Percentiles rank a stretch among this genome's conserved stretches.
These are phyloP conservation scores for Homarus gammarus DNA, from an alignment of 2,888 invertebrate genomes.

Conservation along the genomic window DNA sequence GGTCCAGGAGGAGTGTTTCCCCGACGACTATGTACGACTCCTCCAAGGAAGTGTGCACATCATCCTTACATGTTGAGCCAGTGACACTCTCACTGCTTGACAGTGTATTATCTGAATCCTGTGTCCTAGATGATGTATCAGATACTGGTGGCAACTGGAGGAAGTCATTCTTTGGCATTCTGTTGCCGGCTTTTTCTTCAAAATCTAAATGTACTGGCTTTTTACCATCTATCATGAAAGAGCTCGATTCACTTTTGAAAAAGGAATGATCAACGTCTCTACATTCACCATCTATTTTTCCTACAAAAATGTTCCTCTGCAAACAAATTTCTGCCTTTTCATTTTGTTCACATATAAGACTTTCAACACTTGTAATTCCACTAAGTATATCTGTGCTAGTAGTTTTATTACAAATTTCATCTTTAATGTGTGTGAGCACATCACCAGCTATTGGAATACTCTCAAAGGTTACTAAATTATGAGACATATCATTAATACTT, in stretches of 20 bases:
- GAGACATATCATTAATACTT: neutral
- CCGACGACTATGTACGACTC: slow-evolving; percentile 2
- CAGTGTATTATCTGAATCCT: neutral
- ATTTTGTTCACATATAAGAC: neutral
- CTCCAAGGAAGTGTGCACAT: neutral
- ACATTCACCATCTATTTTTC: neutral
- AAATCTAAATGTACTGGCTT: neutral
- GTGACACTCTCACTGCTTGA: neutral
- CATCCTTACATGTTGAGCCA: neutral
- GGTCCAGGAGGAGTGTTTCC: neutral
- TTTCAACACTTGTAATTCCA: neutral
- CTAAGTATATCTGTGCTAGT: neutral
- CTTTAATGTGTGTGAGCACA: neutral
- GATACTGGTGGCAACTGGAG: neutral
- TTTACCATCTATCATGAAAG: neutral
- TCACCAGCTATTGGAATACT: neutral
- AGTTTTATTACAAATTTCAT: neutral
- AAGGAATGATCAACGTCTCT: neutral
- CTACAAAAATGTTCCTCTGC: neutral
- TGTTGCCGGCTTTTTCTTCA: neutral
- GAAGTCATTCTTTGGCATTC: neutral
- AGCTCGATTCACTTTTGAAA: neutral
- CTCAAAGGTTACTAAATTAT: neutral
- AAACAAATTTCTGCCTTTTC: neutral
- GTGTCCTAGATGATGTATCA: neutral